Evolutionary conservation across 1,140 invertebrate species (phyloP).

Genomic region (Sinonovacula constricta): DNA sequence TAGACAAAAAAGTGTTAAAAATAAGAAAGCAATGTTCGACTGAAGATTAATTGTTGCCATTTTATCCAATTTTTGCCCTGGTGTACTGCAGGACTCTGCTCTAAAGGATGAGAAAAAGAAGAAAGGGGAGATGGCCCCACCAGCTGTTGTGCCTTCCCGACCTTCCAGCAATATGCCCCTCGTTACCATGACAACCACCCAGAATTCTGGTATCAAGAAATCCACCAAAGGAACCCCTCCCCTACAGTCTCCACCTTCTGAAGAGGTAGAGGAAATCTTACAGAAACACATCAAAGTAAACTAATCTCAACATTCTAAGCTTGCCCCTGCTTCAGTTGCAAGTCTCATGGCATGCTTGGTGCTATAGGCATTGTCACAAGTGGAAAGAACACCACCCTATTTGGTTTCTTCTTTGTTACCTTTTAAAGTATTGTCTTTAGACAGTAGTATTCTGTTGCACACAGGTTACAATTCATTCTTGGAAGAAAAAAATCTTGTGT

Average conservation of each 20-base stretch:
- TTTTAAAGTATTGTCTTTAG: no score
- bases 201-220: constrained; percentile 13
- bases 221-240: constrained; percentile 47
- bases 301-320: background rate
- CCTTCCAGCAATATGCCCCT: background rate
- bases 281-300: constrained; percentile 52
- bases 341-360: constrained; percentile 15
- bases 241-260: constrained; percentile 44
- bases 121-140: constrained; percentile 47
- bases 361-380: background rate
- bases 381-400: background rate
- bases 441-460: no score
- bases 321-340: constrained; percentile 19
- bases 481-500: no score
- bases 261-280: constrained; percentile 53
- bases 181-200: background rate
- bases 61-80: no score
- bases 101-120: constrained; percentile 48
- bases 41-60: no score
- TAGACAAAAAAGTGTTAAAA: no score
- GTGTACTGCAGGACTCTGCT: constrained; percentile 30
- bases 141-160: constrained; percentile 23
- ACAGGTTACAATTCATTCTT: no score
- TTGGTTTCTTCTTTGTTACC: no score
- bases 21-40: no score